Evolutionary conservation across 1,140 invertebrate species (phyloP), one percentile per base, ranked within the genome.

Genomic region (Hesperophylax magnus): DNA sequence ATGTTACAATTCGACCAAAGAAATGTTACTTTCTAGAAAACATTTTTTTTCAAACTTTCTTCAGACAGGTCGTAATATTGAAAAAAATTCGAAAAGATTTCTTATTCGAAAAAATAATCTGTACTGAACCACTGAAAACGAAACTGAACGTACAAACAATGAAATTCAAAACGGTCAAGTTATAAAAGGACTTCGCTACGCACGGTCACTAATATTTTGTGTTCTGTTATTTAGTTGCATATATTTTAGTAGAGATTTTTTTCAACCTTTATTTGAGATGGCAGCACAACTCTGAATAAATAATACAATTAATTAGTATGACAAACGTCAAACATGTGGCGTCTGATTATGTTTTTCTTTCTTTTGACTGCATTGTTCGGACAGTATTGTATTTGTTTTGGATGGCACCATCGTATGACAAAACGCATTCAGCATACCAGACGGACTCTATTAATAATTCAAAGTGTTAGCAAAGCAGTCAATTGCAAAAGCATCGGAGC

Each of bases 291-390:
- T 17, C 56, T n/a, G 17, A 18, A 22, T 22, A 58, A 22, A 17
- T 8, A 58, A 81, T 77, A 61, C 74, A 39, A 53, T 63, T 27
- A 54, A 77, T 77, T 77, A 77, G 22, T 39, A 27, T 39, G 79
- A 81, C 71, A 34, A 56, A 34, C 27, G 71, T n/a, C 24, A 22
- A 47, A 54, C 77, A 54, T 58, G 54, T 53, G 54, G 53, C 24
- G 63, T 77, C 60, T 78, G 77, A 74, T 61, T 61, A 22, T 31
- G 54, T 69, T 27, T 60, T 39, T 47, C 47, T 56, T 47, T 47
- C n/a, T 77, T 61, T 54, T 77, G n/a, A 47, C 22, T 75, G 53
- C 75, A 47, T 61, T 61, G 75, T 77, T 31, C 47, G 4, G 0
- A 15, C n/a, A 22, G 17, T 20, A 47, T 52, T 20, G 18, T 47